These are phyloP conservation scores for Plagiodera versicolora DNA, from an alignment of 2,888 invertebrate genomes.

Conservation along the genomic window DNA sequence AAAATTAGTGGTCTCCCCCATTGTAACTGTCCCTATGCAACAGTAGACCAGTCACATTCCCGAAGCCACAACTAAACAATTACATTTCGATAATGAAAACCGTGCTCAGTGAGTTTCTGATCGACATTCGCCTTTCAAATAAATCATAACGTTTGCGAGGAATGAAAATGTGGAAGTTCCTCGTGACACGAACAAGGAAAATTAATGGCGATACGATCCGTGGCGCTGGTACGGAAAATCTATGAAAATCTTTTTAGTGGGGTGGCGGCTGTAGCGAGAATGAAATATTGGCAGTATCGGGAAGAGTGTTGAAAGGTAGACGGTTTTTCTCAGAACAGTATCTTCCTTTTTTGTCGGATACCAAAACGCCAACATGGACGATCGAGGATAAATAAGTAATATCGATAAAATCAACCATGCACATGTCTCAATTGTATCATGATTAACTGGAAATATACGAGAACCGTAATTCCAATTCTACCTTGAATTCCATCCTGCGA, in stretches of 20 bases:
- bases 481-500: slow-evolving; percentile 8
- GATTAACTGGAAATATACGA: neutral
- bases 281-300: slow-evolving; percentile 25
- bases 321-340: slow-evolving; percentile 22
- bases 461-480: too few species aligned
- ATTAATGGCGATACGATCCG: slow-evolving; percentile 24
- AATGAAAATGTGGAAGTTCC: slow-evolving; percentile 1
- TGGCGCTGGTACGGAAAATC: slow-evolving; percentile 18
- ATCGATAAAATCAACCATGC: too few species aligned
- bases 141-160: neutral
- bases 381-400: too few species aligned
- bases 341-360: slow-evolving; percentile 28
- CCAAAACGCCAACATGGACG: neutral
- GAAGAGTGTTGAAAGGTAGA: slow-evolving; percentile 26
- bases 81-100: slow-evolving; percentile 1
- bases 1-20: too few species aligned
- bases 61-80: neutral
- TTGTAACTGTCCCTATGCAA: too few species aligned
- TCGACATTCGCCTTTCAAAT: neutral
- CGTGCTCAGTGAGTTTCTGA: neutral
- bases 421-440: neutral
- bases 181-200: slow-evolving; percentile 13
- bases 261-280: slow-evolving; percentile 18
- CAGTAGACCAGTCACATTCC: neutral
- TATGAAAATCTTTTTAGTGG: slow-evolving; percentile 29